Conservation (phyloP, 92 coral and sea anemone species). For the Phenganax stokvisi region DNA sequence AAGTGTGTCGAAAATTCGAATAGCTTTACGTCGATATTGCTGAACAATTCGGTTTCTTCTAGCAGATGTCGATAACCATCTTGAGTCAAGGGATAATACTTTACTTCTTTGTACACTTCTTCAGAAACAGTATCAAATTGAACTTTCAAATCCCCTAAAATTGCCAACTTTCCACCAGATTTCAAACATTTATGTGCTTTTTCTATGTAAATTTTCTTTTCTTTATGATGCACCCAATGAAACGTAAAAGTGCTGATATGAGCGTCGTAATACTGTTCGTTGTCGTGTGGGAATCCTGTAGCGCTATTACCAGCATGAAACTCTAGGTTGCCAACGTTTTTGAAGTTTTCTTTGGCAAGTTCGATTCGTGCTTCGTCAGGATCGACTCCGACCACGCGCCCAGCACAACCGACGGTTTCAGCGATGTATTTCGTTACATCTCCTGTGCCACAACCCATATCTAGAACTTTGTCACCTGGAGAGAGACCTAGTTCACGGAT, state of each 20-base stretch:
- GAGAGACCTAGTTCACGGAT: background rate
- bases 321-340: background rate
- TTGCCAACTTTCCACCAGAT: conserved; percentile 3
- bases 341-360: background rate
- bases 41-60: background rate
- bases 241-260: background rate
- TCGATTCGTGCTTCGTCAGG: conserved; percentile 14
- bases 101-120: background rate
- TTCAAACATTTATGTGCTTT: conserved; percentile 10
- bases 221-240: background rate
- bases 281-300: background rate
- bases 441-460: conserved; percentile 28
- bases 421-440: background rate
- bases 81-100: background rate
- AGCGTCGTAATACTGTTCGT: background rate
- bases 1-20: background rate
- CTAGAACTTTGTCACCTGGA: background rate
- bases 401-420: background rate
- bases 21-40: background rate
- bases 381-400: conserved; percentile 13
- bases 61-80: conserved; percentile 3
- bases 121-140: background rate
- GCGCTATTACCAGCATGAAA: background rate
- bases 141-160: background rate
- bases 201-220: background rate